Evolutionary conservation across 30 jellyfish, hydroid and myxozoan genomes (phyloP), one percentile per base, ranked within the genome.

Genomic region (Chrysaora quinquecirrha): DNA sequence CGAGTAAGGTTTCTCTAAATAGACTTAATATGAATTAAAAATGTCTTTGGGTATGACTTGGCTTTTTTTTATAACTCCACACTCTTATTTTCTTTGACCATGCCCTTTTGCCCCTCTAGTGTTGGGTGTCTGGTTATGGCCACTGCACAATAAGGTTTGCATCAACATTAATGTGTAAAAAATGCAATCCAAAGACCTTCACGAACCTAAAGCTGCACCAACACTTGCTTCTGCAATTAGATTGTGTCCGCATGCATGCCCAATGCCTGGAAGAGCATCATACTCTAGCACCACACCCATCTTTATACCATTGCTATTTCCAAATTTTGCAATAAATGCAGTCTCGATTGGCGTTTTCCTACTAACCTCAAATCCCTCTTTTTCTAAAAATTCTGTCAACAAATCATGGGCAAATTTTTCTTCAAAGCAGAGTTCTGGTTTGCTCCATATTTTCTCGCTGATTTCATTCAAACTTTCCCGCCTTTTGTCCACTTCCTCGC

Each of bases 191-290:
- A 33, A 58, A 6, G 20, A 1, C 9, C 23, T 14, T 32, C 27
- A 28, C 82, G 35, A 64, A 85, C 98, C 98, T 16, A 91, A 62
- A 7, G 96, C 98, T 50, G 98, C 98, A 9, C 85, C 98, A 58
- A 85, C 50, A 30, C 98, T 95, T 24, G 95, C 95, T 75, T 91
- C 98, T 25, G 98, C 91, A 63, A 91, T 91, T 85, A 91, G 64
- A 69, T 91, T 91, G 56, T 91, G 98, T 38, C 97, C 98, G 74
- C 98, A 93, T 21, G 96, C 98, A 93, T 93, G 98, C 30, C 98
- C 98, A 74, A 93, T 78, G 32, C 96, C 98, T 25, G 98, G 98
- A 18, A 93, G 79, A 27, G 98, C 98, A 93, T 93, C 98, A 75
- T 93, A 93, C 87, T 93, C 98, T 34, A 89, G 66, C 30, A 93